Conservation (phyloP, 2,888 invertebrate genomes). For the Synanthedon andrenaeformis region DNA sequence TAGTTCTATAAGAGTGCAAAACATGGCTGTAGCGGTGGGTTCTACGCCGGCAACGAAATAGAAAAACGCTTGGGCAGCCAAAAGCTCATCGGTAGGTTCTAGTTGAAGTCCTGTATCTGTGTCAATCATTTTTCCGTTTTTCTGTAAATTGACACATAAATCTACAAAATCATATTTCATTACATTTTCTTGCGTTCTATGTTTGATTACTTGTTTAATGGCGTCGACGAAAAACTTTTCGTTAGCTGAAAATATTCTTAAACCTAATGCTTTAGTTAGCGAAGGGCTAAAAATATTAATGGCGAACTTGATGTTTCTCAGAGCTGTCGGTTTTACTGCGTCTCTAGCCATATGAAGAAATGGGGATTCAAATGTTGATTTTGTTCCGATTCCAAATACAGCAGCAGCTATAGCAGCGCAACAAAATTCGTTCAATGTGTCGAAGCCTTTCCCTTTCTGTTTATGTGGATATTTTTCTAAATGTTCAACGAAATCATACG, state of each 20-base stretch:
- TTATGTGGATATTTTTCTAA: constrained; percentile 24
- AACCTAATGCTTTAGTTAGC: constrained; percentile 19
- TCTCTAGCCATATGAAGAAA: constrained; percentile 25
- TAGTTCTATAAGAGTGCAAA: constrained; percentile 29
- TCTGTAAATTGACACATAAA: constrained; percentile 35
- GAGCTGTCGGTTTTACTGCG: constrained; percentile 14
- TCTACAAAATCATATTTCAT: constrained; percentile 42
- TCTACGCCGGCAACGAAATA: constrained; percentile 50
- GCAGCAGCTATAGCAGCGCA: constrained; percentile 35
- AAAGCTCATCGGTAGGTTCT: constrained; percentile 35
- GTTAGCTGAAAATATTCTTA: constrained; percentile 27
- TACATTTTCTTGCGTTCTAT: constrained; percentile 24
- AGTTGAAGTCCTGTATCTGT: constrained; percentile 25
- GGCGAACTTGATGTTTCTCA: constrained; percentile 20
- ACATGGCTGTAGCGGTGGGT: constrained; percentile 36
- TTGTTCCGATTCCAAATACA: constrained; percentile 43
- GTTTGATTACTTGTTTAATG: constrained; percentile 31
- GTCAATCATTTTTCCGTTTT: constrained; percentile 29
- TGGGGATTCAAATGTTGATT: constrained; percentile 37
- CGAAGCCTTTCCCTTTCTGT: constrained; percentile 16
- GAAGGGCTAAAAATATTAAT: constrained; percentile 12
- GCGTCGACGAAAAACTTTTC: constrained; percentile 38
- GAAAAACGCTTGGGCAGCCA: constrained; percentile 45
- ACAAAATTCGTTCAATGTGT: constrained; percentile 23
- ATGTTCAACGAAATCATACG: constrained; percentile 30